phyloP scores from a whole-genome alignment of 2,888 invertebrate genomes.

The Phortica magna region DNA sequence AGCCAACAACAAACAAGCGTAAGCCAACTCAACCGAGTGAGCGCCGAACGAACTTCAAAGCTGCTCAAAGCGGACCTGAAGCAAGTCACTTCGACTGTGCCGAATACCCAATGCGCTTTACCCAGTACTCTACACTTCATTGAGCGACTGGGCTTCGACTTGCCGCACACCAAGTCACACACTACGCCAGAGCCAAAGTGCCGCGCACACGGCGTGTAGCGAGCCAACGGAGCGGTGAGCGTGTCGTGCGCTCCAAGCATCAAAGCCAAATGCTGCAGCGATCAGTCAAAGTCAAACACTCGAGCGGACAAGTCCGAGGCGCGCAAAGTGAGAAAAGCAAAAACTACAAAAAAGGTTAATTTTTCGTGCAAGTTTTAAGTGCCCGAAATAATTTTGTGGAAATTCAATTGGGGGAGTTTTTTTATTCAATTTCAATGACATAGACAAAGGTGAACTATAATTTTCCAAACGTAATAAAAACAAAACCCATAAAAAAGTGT shows the following conservation, averaged over 20 bases:
- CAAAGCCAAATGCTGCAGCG: conserved; percentile 18
- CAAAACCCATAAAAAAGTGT: not conserved
- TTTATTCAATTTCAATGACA: not conserved
- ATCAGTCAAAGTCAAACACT: conserved; percentile 49
- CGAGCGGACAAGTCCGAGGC: conserved; percentile 41
- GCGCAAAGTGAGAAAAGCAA: not conserved
- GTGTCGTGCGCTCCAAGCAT: not conserved
- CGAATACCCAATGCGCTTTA: not conserved
- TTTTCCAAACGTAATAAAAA: not conserved
- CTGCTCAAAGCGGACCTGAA: not conserved
- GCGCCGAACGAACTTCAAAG: not conserved
- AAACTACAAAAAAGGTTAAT: not conserved
- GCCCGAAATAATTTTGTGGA: not conserved
- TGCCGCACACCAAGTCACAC: no score
- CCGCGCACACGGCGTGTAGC: not conserved
- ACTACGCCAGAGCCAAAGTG: not conserved
- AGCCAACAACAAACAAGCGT: conserved; percentile 1
- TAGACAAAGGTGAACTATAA: no score
- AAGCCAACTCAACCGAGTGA: conserved; percentile 21
- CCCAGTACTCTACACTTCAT: not conserved
- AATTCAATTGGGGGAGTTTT: not conserved
- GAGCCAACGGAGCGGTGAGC: not conserved
- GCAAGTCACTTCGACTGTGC: not conserved
- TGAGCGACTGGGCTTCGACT: no score
- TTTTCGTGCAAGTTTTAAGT: not conserved